Evolutionary conservation across 2,113 vertebrate genomes (phyloP), one percentile per base, ranked within the genome.

Genomic region (Procapra przewalskii): DNA sequence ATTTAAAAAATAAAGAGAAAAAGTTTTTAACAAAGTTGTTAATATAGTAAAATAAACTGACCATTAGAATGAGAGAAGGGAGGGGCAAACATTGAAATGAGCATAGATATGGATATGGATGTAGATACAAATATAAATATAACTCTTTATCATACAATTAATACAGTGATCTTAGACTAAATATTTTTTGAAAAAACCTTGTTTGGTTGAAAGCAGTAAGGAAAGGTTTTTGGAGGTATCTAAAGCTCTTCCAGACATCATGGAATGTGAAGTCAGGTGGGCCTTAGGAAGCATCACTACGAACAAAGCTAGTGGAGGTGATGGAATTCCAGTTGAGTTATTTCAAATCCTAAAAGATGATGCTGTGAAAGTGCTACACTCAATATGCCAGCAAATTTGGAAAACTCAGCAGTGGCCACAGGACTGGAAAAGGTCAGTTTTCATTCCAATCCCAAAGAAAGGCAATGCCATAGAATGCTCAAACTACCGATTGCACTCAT

Each of bases 11-110:
- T 71, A 71, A 67, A 67, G 59, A 60, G n/a, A 40, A 71, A 11
- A 71, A 40, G 11, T 23, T 71, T 23, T 40, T 71, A 71, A 71
- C 36, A 16, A 55, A 71, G 57, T 57, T n/a, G 59, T 64, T 91
- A 84, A 55, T 55, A 82, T 23, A 23, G 4, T 57, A 7, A 93
- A 80, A 90, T 83, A 95, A 91, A 88, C 33, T 80, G 55, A 43
- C 67, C 36, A 48, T 23, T 57, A 81, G 21, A 59, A 17, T 95
- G 36, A 79, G 15, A 67, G 67, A 4, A 79, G 12, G 64, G 19
- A 59, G 6, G 17, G 31, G 4, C 14, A 85, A 82, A 40, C 85
- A 54, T 52, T 80, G 21, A 88, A 84, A 94, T 50, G 8, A 71
- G 19, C 91, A 40, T 88, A 31, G 31, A 12, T 40, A 40, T 21